A percentile compares a stretch with the other conserved stretches of the same genome.
Evolutionary conservation across 2,113 vertebrate genomes (phyloP).

Genomic region (Speoplatyrhinus poulsoni): DNA sequence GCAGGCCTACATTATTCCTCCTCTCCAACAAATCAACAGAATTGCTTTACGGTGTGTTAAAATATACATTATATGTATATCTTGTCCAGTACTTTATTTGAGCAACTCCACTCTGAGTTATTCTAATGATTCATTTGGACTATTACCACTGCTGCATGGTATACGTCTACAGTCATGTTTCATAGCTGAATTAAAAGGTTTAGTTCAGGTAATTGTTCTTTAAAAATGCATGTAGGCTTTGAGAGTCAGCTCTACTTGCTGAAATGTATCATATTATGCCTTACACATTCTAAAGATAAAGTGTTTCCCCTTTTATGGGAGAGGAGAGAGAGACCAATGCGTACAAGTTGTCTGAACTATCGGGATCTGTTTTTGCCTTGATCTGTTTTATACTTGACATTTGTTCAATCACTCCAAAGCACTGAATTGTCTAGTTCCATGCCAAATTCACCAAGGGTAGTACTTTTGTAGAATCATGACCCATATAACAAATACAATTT

Average conservation of each 20-base stretch:
- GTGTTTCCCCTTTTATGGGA: conserved; percentile 47
- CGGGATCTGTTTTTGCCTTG: conserved; percentile 30
- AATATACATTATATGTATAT: background rate
- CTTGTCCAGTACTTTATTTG: background rate
- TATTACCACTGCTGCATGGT: conserved; percentile 12
- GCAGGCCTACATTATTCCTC: background rate
- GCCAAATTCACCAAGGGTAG: too few relatives aligned
- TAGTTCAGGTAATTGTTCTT: conserved; percentile 59
- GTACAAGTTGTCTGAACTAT: conserved; percentile 57
- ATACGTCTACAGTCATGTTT: conserved; percentile 24
- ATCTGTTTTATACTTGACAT: background rate
- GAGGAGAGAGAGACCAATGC: conserved; percentile 58
- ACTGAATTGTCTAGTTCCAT: too few relatives aligned
- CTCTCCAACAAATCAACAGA: background rate
- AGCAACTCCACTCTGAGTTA: background rate
- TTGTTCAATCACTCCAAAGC: background rate
- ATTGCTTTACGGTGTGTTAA: background rate
- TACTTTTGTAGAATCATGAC: too few relatives aligned
- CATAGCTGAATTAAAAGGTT: conserved; percentile 38
- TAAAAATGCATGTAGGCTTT: conserved; percentile 72
- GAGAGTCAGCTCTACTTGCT: conserved; percentile 53
- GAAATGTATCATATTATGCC: conserved; percentile 64
- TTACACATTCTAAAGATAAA: conserved; percentile 71
- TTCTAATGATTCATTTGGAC: background rate
- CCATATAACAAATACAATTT: too few relatives aligned